Evolutionary conservation across 2,888 invertebrate species (phyloP), one percentile per base, ranked within the genome.

Genomic region (Cryptosula pallasiana): DNA sequence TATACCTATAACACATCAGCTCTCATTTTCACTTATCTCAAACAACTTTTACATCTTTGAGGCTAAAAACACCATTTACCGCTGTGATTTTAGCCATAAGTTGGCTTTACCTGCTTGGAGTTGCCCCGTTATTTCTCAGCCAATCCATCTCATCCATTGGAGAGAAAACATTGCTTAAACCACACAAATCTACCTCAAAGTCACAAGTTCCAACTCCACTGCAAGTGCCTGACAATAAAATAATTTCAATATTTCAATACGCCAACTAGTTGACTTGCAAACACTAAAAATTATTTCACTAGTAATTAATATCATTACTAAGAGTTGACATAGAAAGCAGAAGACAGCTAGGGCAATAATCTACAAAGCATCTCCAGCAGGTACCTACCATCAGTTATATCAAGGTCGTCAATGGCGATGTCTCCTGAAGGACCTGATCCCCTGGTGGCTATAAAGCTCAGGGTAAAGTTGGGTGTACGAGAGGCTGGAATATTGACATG

Each of bases 381-480:
- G 73, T 82, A 82, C 9, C 73, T 32, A 27, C 73, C 76, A 25
- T 72, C 73, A 20, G 58, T 72, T 20, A 76, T 55, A 34, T 73
- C 72, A 1, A 83, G 35, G 72, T 82, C 81, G 76, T 83, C 83
- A 69, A 83, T 78, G 57, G 83, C 82, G 72, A 83, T 82, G 75
- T 81, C 81, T 23, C 81, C 81, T 5, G 73, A 75, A 72, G 72
- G 75, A 23, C 78, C 74, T 9, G 71, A 72, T 23, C 81, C 81
- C 69, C 76, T 76, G 13, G 76, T 76, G 25, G 76, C 81, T 70
- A 78, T 77, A 32, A 81, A 76, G 32, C 78, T 72, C 9, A 81
- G 20, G 76, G 75, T 70, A 29, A 54, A 70, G 25, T 36, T 54
- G 23, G 9, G 36, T 5, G 9, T 16, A 2, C 73, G 72, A 5